Percentiles rank a stretch among this genome's conserved stretches.
These are phyloP conservation scores for Furnarius figulus DNA, from an alignment of 2,113 vertebrate species.

Conservation along the genomic window DNA sequence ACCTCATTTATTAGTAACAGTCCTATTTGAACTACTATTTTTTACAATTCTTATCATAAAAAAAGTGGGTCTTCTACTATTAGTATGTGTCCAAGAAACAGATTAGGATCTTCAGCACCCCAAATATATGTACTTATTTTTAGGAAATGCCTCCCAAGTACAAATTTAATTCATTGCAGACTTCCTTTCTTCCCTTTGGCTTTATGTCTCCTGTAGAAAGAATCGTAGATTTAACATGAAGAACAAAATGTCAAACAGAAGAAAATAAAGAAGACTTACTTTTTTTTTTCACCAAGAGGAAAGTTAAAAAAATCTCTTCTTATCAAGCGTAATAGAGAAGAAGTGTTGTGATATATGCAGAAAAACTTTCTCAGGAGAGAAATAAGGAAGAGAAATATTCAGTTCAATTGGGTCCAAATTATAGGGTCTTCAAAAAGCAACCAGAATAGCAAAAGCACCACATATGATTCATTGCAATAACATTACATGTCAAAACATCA, in stretches of 20 bases:
- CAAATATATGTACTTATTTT: background rate
- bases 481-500: background rate
- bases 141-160: background rate
- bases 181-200: background rate
- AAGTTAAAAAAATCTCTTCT: slow-evolving; percentile 64
- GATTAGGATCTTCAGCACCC: background rate
- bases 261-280: slow-evolving; percentile 65
- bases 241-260: slow-evolving; percentile 54
- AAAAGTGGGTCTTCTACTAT: background rate
- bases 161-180: background rate
- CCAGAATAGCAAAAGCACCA: slow-evolving; percentile 56
- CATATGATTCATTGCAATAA: slow-evolving; percentile 33
- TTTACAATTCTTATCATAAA: background rate
- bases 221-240: slow-evolving; percentile 49
- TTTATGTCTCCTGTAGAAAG: slow-evolving; percentile 47
- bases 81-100: background rate
- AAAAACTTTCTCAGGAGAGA: slow-evolving; percentile 56
- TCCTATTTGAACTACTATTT: background rate
- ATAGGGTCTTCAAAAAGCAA: slow-evolving; percentile 53
- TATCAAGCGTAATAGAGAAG: slow-evolving; percentile 64
- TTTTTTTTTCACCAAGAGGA: slow-evolving; percentile 67
- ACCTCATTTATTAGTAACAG: background rate
- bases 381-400: slow-evolving; percentile 46
- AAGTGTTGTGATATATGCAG: slow-evolving; percentile 39
- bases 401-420: slow-evolving; percentile 40